Evolutionary conservation across 2,888 invertebrate genomes (phyloP).

Genomic region (Deroplatys truncata): DNA sequence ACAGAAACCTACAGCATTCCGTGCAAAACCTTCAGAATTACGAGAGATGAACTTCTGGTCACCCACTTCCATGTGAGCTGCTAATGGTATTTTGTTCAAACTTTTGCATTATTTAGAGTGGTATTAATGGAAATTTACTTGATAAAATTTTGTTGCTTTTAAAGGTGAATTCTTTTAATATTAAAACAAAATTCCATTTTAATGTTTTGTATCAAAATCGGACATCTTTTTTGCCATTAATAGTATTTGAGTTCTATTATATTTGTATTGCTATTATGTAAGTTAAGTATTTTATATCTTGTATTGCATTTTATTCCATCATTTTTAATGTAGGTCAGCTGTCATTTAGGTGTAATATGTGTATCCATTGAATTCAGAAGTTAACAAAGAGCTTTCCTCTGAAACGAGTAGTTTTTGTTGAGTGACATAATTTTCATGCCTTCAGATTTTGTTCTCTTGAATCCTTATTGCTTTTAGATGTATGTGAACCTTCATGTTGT

Average conservation of each 20-base stretch:
- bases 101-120: background rate
- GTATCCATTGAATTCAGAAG: background rate
- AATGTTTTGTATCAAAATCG: background rate
- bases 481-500: background rate
- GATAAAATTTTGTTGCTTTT: background rate
- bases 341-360: background rate
- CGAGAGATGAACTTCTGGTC: conserved; percentile 84
- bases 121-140: background rate
- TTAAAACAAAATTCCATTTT: background rate
- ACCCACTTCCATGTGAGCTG: conserved; percentile 70
- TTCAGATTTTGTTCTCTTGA: background rate
- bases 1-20: conserved; percentile 37
- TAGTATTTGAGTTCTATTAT: background rate
- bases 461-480: background rate
- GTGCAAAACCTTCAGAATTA: conserved; percentile 65
- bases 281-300: background rate
- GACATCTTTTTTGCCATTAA: background rate
- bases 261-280: background rate
- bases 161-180: background rate
- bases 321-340: background rate
- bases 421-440: background rate
- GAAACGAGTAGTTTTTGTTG: background rate
- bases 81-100: background rate
- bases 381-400: background rate
- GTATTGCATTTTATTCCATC: background rate